phyloP scores from a whole-genome alignment of 1,140 invertebrate species.

The Gryllus bimaculatus region DNA sequence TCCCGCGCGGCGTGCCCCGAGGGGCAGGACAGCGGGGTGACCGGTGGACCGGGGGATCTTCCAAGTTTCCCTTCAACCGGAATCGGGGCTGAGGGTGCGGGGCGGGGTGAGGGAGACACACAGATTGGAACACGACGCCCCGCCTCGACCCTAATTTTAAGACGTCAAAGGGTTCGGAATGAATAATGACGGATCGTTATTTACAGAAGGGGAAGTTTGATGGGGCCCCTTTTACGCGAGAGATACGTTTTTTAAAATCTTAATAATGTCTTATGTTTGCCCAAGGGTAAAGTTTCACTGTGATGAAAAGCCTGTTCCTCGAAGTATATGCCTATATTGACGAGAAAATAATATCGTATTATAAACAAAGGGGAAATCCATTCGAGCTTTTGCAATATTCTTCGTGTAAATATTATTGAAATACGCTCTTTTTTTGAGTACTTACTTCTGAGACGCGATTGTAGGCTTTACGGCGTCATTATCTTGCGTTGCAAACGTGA shows the following conservation, averaged over 20 bases:
- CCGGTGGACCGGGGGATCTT: neutral
- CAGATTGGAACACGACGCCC: neutral
- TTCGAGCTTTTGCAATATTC: neutral
- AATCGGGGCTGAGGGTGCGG: neutral
- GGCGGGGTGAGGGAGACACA: no score
- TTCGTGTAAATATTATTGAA: neutral
- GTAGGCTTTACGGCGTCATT: neutral
- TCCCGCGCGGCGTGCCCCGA: neutral
- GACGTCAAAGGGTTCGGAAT: neutral
- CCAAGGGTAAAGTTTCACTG: neutral
- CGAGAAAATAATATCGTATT: neutral
- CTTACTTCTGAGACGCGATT: neutral
- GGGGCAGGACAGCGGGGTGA: neutral
- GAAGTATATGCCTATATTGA: neutral
- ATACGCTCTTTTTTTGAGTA: neutral
- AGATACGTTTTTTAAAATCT: neutral
- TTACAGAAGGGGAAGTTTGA: neutral
- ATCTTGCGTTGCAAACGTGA: neutral
- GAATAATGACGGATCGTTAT: conserved; percentile 4
- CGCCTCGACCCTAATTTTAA: neutral
- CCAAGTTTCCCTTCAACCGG: neutral
- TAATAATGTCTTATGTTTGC: neutral
- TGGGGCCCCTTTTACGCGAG: neutral
- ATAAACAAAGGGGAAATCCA: neutral
- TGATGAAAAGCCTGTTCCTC: neutral